These are phyloP conservation scores for Anorthoa munda DNA, from an alignment of 2,888 invertebrate genomes.

Conservation along the genomic window DNA sequence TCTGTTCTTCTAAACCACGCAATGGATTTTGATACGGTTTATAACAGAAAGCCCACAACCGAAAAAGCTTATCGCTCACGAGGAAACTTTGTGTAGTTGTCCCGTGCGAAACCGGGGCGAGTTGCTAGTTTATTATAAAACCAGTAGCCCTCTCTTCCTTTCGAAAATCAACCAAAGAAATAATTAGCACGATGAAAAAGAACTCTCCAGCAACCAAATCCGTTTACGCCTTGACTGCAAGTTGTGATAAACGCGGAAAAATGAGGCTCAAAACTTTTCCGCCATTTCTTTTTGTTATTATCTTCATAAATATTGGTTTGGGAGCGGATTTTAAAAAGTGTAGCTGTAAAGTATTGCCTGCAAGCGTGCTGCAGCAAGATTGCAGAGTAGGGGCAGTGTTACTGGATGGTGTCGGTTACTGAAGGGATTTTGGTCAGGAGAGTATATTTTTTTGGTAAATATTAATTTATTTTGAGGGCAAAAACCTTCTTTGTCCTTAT, in stretches of 20 bases:
- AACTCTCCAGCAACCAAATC: slow-evolving; percentile 42
- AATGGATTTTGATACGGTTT: no score
- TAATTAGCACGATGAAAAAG: slow-evolving; percentile 44
- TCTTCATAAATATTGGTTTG: slow-evolving; percentile 68
- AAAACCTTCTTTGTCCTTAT: background rate
- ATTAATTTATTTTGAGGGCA: background rate
- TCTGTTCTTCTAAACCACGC: no score
- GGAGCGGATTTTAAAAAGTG: slow-evolving; percentile 63
- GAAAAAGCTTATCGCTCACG: no score
- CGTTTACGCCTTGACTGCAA: slow-evolving; percentile 53
- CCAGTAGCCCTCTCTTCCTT: background rate
- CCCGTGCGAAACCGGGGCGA: no score
- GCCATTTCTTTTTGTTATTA: slow-evolving; percentile 51
- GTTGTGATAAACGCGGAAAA: slow-evolving; percentile 59
- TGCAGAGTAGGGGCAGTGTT: slow-evolving; percentile 48
- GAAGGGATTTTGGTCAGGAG: slow-evolving; percentile 33
- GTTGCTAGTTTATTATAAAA: background rate
- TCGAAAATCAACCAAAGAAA: slow-evolving; percentile 10
- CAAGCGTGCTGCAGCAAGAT: slow-evolving; percentile 66
- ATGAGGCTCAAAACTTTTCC: slow-evolving; percentile 36
- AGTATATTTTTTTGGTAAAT: background rate
- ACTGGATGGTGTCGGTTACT: slow-evolving; percentile 26
- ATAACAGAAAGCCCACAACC: no score
- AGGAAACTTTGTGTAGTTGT: no score
- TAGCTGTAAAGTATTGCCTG: slow-evolving; percentile 68